Conservation (phyloP, 2,797 vertebrate species). For the Meriones psammophilus region DNA sequence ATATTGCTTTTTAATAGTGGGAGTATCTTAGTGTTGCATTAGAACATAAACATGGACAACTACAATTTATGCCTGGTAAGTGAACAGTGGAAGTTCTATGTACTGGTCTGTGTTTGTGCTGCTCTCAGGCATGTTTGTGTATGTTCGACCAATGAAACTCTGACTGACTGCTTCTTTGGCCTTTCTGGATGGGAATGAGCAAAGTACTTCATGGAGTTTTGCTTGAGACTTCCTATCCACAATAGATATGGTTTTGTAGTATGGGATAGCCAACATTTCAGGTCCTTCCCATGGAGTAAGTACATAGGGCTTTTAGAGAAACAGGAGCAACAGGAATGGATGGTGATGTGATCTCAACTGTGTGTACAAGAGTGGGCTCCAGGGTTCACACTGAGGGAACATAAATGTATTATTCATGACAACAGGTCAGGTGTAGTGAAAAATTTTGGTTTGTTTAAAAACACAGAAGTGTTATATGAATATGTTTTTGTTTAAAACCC, state of each 20-base stretch:
- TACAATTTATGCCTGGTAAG: not conserved
- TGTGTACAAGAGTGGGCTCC: not conserved
- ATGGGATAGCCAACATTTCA: not conserved
- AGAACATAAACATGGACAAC: not conserved
- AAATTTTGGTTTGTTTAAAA: no score
- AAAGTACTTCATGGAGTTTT: not conserved
- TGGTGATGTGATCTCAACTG: not conserved
- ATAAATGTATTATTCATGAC: not conserved
- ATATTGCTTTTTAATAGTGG: slow-evolving; percentile 22
- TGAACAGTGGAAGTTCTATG: not conserved
- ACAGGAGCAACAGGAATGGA: not conserved
- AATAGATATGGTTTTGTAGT: not conserved
- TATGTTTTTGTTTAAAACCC: no score
- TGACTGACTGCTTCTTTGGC: not conserved
- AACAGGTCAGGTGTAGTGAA: not conserved
- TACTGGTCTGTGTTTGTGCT: not conserved
- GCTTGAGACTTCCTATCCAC: not conserved
- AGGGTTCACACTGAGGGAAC: not conserved
- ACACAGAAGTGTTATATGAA: no score
- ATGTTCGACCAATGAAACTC: not conserved
- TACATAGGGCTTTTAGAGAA: not conserved
- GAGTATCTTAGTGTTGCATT: slow-evolving; percentile 4
- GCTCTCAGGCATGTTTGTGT: not conserved
- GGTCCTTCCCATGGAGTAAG: not conserved
- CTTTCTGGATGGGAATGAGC: not conserved